Evolutionary conservation across 2,113 vertebrate genomes (phyloP).

Genomic region (Nycticryphes semicollaris): DNA sequence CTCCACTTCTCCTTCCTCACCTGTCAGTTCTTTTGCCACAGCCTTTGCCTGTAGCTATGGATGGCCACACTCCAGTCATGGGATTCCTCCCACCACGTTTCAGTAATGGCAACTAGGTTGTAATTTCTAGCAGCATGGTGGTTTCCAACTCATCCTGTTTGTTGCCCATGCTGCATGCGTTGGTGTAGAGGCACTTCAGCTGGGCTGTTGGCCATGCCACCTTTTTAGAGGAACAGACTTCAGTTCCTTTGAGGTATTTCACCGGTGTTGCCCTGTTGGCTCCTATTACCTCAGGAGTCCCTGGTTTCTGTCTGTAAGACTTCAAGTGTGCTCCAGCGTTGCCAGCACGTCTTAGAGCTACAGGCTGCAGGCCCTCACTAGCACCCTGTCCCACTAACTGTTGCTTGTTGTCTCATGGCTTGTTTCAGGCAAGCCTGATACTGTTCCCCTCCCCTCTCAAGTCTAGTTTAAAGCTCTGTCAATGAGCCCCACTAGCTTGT

Average conservation of each 20-base stretch:
- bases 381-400: background rate
- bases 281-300: background rate
- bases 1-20: background rate
- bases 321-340: background rate
- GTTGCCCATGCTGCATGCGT: background rate
- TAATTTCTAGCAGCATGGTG: background rate
- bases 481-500: background rate
- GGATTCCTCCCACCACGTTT: background rate
- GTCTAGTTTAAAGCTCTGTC: background rate
- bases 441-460: background rate
- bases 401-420: background rate
- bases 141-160: background rate
- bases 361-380: background rate
- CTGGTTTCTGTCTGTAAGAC: background rate
- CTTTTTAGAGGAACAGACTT: background rate
- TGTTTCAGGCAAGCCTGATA: background rate
- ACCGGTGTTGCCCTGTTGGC: background rate
- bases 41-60: background rate
- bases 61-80: background rate
- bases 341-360: background rate
- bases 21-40: background rate
- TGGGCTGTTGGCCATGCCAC: background rate
- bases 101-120: background rate
- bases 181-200: background rate
- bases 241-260: background rate